Evolutionary conservation across 2,888 invertebrate genomes (phyloP).

Genomic region (Caenorhabditis panamensis): DNA sequence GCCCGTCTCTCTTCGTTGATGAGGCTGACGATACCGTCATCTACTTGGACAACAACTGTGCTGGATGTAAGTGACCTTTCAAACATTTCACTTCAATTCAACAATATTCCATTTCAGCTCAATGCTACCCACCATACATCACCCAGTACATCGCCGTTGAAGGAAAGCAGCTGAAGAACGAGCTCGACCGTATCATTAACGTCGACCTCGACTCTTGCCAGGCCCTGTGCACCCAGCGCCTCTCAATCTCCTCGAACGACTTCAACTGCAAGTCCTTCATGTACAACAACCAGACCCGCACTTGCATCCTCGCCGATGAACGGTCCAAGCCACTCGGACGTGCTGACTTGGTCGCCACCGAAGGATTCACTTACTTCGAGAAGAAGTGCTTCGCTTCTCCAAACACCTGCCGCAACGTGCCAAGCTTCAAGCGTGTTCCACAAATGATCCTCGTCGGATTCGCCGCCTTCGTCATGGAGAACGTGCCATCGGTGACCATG

Average conservation of each 20-base stretch:
- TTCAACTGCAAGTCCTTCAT: conserved; percentile 82
- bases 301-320: conserved; percentile 80
- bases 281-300: conserved; percentile 78
- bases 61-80: conserved; percentile 78
- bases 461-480: conserved; percentile 81
- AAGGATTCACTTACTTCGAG: conserved; percentile 80
- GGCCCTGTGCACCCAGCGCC: conserved; percentile 78
- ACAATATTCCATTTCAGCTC: conserved; percentile 70
- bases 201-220: conserved; percentile 78
- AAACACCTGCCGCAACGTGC: conserved; percentile 79
- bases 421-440: conserved; percentile 80
- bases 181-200: conserved; percentile 78
- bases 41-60: conserved; percentile 81
- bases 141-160: conserved; percentile 81
- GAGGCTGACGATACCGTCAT: conserved; percentile 80
- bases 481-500: conserved; percentile 81
- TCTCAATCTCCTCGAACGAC: conserved; percentile 77
- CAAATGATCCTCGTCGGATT: conserved; percentile 81
- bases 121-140: conserved; percentile 80
- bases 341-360: conserved; percentile 72
- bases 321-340: conserved; percentile 80
- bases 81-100: not conserved
- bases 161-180: conserved; percentile 76
- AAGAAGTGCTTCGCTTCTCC: conserved; percentile 81
- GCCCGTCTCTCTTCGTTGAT: conserved; percentile 80